phyloP scores from a whole-genome alignment of 2,888 invertebrate species.

The Chrysomela aeneicollis region DNA sequence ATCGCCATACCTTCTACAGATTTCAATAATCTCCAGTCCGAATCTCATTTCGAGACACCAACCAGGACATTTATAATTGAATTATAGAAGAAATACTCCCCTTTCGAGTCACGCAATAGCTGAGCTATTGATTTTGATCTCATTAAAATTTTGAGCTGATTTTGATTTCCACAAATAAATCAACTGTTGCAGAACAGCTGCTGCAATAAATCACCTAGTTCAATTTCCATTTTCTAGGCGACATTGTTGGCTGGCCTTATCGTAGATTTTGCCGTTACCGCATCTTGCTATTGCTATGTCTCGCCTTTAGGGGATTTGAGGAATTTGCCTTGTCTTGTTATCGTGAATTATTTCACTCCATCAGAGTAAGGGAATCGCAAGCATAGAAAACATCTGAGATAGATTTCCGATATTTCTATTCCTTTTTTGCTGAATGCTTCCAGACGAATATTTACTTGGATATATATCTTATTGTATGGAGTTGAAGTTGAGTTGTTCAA shows the following conservation, averaged over 20 bases:
- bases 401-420: constrained; percentile 18
- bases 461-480: constrained; percentile 13
- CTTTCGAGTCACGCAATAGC: no score
- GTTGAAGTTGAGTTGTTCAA: constrained; percentile 2
- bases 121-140: no score
- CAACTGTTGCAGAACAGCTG: no score
- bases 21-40: no score
- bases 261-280: constrained; percentile 15
- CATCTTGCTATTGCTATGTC: constrained; percentile 6
- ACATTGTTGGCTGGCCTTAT: constrained; percentile 12
- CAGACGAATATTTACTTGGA: not conserved
- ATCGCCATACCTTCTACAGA: no score
- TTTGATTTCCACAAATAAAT: no score
- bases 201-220: not conserved
- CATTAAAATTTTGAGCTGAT: no score
- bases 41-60: no score
- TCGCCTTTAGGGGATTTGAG: constrained; percentile 6
- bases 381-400: constrained; percentile 12
- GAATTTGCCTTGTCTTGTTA: constrained; percentile 21
- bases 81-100: no score
- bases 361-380: constrained; percentile 11
- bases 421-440: constrained; percentile 10
- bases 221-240: constrained; percentile 7
- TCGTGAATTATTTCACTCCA: constrained; percentile 16
- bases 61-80: no score